Conservation (phyloP, 2,113 vertebrate species). For the Pseudopodoces humilis region DNA sequence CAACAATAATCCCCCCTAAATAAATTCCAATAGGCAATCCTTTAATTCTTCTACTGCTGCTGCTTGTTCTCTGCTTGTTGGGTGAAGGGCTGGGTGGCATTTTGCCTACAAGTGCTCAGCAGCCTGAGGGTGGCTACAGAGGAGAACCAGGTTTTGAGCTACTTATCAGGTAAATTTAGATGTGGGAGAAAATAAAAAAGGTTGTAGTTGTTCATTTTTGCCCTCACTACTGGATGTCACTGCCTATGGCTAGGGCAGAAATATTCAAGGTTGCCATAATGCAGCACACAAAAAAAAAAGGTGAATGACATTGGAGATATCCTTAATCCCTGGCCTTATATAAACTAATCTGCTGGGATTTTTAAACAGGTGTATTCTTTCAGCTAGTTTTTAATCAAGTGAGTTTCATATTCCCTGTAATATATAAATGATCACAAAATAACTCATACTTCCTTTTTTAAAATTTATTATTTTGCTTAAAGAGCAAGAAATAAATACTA, state of each 20-base stretch:
- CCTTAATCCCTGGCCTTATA: slow-evolving; percentile 41
- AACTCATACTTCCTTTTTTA: neutral
- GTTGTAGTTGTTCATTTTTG: slow-evolving; percentile 23
- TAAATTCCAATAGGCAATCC: neutral
- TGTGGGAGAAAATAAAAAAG: neutral
- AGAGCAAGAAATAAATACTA: neutral
- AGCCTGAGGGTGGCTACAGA: neutral
- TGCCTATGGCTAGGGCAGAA: slow-evolving; percentile 32
- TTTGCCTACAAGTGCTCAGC: neutral
- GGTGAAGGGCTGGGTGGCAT: neutral
- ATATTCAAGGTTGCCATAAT: slow-evolving; percentile 5
- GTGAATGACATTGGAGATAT: slow-evolving; percentile 32
- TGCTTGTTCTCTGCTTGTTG: neutral
- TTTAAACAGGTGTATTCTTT: slow-evolving; percentile 19
- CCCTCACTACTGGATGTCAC: slow-evolving; percentile 20
- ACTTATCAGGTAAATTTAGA: slow-evolving; percentile 30
- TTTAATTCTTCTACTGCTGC: neutral
- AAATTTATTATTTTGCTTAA: neutral
- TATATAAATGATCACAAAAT: neutral
- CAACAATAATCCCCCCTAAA: neutral
- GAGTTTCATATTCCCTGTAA: slow-evolving; percentile 10
- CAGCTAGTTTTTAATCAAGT: slow-evolving; percentile 41
- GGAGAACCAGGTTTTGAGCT: neutral
- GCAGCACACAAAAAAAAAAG: neutral
- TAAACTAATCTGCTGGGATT: neutral